Base-by-base conservation (phyloP, 1,140 invertebrate genomes). In the Ruditapes philippinarum region DNA sequence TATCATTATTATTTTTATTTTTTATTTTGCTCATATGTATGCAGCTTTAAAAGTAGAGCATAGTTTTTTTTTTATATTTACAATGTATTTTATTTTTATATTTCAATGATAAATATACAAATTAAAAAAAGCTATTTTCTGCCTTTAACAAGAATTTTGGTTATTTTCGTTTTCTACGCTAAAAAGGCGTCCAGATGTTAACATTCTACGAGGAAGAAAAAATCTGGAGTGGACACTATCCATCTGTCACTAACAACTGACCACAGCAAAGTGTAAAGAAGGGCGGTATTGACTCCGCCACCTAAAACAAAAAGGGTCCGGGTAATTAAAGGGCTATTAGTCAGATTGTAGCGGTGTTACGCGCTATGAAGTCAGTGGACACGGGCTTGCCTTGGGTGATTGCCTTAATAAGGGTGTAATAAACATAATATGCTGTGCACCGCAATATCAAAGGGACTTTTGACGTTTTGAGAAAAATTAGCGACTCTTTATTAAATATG, bases 201-300 rank as follows among this genome's bases (percentile, higher is more conserved):
- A 7, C 74, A 9, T 42, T 25, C 57, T 79, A 62, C 57, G 70
- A 76, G 3, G 19, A 11, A 25, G 19, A 11, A 25, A 38, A 78
- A 68, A 68, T 88, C 70, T 31, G 40, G 84, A 49, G 68, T 49
- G 54, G 85, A 88, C 85, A 88, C 9, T 25, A 25, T 45, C 31
- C 85, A 88, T 88, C 85, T 88, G 85, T 88, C 74, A 19, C 1
- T 54, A 45, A 76, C 85, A 88, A 68, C 51, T 88, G 76, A 49
- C 74, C 57, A 80, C 49, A 51, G 19, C 51, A 28, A 51, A 51
- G n/a, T 54, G 70, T 40, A 57, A 80, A 88, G 73, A 79, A 28
- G 40, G 57, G 38, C 36, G 60, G 51, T 54, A 2, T 40, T 40
- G n/a, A 25, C 54, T 9, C 17, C 42, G 17, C 25, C 74, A 79